Base-by-base conservation (phyloP, 2,113 vertebrate genomes). In the Myotis brandtii region DNA sequence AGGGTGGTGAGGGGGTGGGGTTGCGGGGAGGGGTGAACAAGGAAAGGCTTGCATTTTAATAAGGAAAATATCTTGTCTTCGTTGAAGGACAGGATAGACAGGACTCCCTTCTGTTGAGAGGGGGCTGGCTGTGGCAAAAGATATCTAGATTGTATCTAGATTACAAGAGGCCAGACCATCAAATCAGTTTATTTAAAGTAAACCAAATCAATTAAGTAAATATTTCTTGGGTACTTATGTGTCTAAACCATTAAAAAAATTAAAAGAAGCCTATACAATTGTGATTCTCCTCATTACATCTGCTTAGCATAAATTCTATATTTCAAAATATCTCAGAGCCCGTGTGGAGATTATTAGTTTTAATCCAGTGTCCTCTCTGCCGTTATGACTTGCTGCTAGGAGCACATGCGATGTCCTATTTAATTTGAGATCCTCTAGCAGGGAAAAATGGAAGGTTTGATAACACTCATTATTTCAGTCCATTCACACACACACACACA, bases 341-440 rank as follows among this genome's bases (percentile, higher is more conserved):
- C 76, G 17, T 43, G 52, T 83, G 32, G 67, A 85, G 52, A 85
- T 67, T 86, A 91, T 91, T 77, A 48, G 32, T 77, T 96, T 96
- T 72, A 96, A 96, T 16, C 11, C 37, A 76, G 27, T 73, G 27
- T 89, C 86, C 64, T 77, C 54, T 93, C 17, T 67, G 52, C 59
- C 40, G 40, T 86, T 93, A 88, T 43, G 93, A 64, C 5, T 94
- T 91, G 2, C n/a, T 73, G 5, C 12, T 84, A 90, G 14, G 21
- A 73, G 37, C 20, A 93, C 11, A 72, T 11, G n/a, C 10, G 54
- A 43, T 70, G 17, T 48, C 23, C 37, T 88, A 59, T 50, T 84
- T 64, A 84, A 80, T 92, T 92, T 64, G 62, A 94, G 79, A 84
- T 84, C 37, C 16, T 91, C 32, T 93, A 86, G 81, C 43, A 75